A percentile compares a stretch with the other conserved stretches of the same genome.
Evolutionary conservation across 2,797 vertebrate genomes (phyloP).

Genomic region (Acanthornis magna): DNA sequence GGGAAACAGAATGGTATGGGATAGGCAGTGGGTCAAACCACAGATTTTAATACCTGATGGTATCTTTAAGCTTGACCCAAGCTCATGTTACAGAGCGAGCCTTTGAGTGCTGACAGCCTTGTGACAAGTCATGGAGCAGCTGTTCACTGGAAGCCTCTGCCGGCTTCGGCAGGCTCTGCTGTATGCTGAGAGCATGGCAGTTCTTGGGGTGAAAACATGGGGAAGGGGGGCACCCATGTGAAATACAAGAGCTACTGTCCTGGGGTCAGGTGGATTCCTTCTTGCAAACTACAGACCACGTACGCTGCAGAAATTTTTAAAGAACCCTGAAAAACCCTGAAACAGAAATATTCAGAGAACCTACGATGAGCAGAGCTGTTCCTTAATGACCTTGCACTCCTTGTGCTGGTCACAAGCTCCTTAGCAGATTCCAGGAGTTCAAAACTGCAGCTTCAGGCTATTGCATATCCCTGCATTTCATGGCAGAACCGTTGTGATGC

Average conservation of each 20-base stretch:
- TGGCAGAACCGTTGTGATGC: background rate
- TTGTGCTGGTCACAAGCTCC: background rate
- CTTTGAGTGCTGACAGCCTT: background rate
- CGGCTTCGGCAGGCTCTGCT: background rate
- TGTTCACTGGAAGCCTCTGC: background rate
- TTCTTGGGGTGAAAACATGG: accelerated
- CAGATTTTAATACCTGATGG: background rate
- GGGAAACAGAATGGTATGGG: background rate
- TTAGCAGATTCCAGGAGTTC: background rate
- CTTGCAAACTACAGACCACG: background rate
- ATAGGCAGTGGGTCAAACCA: background rate
- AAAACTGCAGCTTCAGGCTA: background rate
- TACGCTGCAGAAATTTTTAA: background rate
- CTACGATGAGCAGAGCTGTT: background rate
- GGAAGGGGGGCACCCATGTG: background rate
- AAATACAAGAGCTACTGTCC: background rate
- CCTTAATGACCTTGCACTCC: background rate
- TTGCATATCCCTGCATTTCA: background rate
- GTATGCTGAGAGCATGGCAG: background rate
- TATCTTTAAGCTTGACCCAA: background rate
- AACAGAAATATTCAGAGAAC: background rate
- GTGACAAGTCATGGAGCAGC: background rate
- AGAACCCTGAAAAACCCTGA: background rate
- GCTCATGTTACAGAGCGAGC: background rate
- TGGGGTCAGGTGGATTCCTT: background rate